Percentiles rank a stretch among this genome's conserved stretches.
Conservation (phyloP, 2,888 invertebrate species). For the Cerceris rybyensis region DNA sequence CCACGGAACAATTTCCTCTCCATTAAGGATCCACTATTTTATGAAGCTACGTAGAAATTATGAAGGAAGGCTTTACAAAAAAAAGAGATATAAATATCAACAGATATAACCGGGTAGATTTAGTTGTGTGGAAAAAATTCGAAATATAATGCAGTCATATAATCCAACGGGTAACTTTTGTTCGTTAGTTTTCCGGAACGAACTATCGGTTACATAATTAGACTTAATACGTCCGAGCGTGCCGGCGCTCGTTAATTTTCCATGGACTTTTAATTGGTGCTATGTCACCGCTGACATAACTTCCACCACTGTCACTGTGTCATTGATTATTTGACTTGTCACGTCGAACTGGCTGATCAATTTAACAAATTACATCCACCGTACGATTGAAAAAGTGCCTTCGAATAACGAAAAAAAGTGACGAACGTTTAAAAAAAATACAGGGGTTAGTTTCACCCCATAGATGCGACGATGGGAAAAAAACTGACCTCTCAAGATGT, state of each 20-base stretch:
- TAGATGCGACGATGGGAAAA: slow-evolving; percentile 1
- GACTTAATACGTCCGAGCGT: slow-evolving; percentile 20
- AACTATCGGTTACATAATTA: slow-evolving; percentile 10
- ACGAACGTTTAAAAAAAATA: too few relatives aligned
- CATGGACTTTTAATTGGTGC: slow-evolving; percentile 46
- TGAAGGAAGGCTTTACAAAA: too few relatives aligned
- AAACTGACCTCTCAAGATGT: slow-evolving; percentile 30
- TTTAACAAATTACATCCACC: slow-evolving; percentile 41
- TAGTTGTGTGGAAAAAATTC: background rate
- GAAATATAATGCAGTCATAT: background rate
- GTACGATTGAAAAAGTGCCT: slow-evolving; percentile 26
- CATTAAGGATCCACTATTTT: too few relatives aligned
- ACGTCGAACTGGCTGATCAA: slow-evolving; percentile 42
- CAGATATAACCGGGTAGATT: background rate
- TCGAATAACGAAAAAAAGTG: background rate
- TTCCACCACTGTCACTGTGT: slow-evolving; percentile 30
- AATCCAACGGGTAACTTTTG: background rate
- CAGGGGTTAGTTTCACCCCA: too few relatives aligned
- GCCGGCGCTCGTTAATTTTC: slow-evolving; percentile 41
- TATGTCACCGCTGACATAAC: slow-evolving; percentile 29
- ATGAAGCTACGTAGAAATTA: too few relatives aligned
- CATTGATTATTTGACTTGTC: slow-evolving; percentile 13
- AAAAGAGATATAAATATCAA: too few relatives aligned
- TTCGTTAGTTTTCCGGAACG: background rate
- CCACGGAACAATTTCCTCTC: too few relatives aligned